These are phyloP conservation scores for Laticauda laticaudata DNA, from an alignment of 2,113 vertebrate species.

Conservation along the genomic window DNA sequence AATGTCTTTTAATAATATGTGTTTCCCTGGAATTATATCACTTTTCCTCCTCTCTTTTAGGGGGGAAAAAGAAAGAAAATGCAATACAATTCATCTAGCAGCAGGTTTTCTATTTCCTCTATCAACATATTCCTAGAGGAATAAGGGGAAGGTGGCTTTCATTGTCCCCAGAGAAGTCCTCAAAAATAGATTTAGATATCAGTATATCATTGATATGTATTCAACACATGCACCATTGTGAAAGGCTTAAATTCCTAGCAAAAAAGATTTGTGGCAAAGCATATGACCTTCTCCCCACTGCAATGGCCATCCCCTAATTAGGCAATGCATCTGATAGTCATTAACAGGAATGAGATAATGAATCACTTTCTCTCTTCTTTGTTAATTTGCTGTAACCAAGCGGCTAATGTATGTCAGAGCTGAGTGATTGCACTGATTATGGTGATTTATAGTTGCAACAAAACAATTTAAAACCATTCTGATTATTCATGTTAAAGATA, in stretches of 20 bases:
- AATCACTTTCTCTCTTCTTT: constrained; percentile 90
- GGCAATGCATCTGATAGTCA: constrained; percentile 93
- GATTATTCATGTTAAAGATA: constrained; percentile 87
- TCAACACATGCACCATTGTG: constrained; percentile 54
- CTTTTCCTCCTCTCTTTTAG: neutral
- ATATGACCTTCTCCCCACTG: constrained; percentile 85
- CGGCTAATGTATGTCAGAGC: constrained; percentile 94
- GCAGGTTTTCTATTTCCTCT: neutral
- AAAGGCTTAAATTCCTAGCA: constrained; percentile 67
- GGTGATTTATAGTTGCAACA: constrained; percentile 91
- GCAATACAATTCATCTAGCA: neutral
- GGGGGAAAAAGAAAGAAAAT: neutral
- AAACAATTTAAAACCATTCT: constrained; percentile 88
- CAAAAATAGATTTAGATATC: constrained; percentile 44
- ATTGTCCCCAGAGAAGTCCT: constrained; percentile 21
- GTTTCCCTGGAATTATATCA: neutral
- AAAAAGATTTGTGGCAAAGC: constrained; percentile 80
- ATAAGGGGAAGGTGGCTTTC: neutral
- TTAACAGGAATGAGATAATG: constrained; percentile 94
- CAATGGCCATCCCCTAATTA: constrained; percentile 90
- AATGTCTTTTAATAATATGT: neutral
- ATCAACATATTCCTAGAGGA: neutral
- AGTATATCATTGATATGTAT: constrained; percentile 61
- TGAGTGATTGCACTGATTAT: constrained; percentile 92
- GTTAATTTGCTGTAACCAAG: constrained; percentile 94